Evolutionary conservation across 1,140 invertebrate species (phyloP), one percentile per base, ranked within the genome.

Genomic region (Drosophila parabipectinata): DNA sequence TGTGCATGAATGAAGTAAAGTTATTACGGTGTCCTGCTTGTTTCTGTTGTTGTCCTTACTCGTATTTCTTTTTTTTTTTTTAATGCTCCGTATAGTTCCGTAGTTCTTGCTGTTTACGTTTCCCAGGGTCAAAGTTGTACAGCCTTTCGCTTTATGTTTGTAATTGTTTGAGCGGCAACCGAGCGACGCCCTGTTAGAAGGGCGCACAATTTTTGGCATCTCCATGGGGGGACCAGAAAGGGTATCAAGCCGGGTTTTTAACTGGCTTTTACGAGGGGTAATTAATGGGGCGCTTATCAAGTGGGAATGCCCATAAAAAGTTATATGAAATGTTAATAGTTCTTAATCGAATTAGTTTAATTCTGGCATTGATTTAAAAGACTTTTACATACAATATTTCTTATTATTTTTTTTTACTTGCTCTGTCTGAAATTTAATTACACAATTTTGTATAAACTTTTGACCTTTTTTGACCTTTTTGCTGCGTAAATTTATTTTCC

Each of bases 91-190:
- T 18, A 64, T 64, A 67, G 63, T 67, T 67, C 34, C 47, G 63
- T 67, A 67, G 63, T 41, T 72, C 30, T 62, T 53, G 56, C 57
- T 83, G 83, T 88, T 87, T 87, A 87, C 82, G 83, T 79, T 87
- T 62, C 37, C 73, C 67, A 85, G 80, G 73, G 73, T 84, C 77
- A 84, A 85, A 84, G 77, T 85, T 81, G 81, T 71, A 81, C 64
- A 72, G 74, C 68, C 76, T 80, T 74, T 77, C 79, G 74, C 82
- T 82, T 68, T 76, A 72, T 87, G 82, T 82, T 77, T 87, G 75
- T 72, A 82, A 87, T 88, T 85, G 82, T 87, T 87, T 78, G 82
- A 34, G 63, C 64, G 71, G 72, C 60, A 62, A 57, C 72, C 69
- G 47, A 61, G 62, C 72, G 64, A 26, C 67, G 80, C 72, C 77